Base-by-base conservation (phyloP, 1,140 invertebrate genomes). In the Asbolus verrucosus region DNA sequence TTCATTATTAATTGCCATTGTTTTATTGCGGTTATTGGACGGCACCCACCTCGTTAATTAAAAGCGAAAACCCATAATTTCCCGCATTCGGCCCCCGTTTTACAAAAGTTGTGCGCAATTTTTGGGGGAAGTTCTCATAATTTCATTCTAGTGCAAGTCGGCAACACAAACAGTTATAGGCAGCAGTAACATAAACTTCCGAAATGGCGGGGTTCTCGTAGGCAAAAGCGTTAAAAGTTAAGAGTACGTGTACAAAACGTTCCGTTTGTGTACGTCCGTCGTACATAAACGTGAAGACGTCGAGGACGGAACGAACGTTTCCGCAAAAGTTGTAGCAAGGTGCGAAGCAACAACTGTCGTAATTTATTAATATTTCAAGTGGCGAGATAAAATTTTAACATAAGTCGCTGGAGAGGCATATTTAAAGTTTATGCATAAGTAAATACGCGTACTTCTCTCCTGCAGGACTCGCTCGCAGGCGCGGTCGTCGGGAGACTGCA, bases 341-440 rank as follows among this genome's bases (percentile, higher is more conserved):
- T 66, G 41, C 30, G 65, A 43, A 50, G 43, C 65, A 50, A 46
- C 65, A 66, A 63, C 67, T 31, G 59, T 67, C 54, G 38, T 73
- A 71, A 74, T 74, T 74, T 74, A 74, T 74, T 74, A 74, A 74
- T 65, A 65, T 71, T 74, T 69, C 66, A 71, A 61, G 30, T 60
- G 39, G 46, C 39, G 46, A 39, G 63, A 39, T 46, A 71, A 67
- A 67, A 61, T 61, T 67, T 67, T 65, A 63, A 62, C 21, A 67
- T 46, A 69, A 69, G 31, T 63, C 73, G 62, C 73, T 19, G 19
- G 73, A 72, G 70, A 72, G 66, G 69, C 65, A 74, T 74, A 74
- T 71, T 74, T 71, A 74, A 74, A 74, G 65, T 74, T 74, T 74
- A 69, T 69, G 70, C 66, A 71, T 71, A 74, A 74, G 69, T 69